Percentiles rank a stretch among this genome's conserved stretches.
Evolutionary conservation across 2,113 vertebrate genomes (phyloP).

Genomic region (Protomyctophum bolini): DNA sequence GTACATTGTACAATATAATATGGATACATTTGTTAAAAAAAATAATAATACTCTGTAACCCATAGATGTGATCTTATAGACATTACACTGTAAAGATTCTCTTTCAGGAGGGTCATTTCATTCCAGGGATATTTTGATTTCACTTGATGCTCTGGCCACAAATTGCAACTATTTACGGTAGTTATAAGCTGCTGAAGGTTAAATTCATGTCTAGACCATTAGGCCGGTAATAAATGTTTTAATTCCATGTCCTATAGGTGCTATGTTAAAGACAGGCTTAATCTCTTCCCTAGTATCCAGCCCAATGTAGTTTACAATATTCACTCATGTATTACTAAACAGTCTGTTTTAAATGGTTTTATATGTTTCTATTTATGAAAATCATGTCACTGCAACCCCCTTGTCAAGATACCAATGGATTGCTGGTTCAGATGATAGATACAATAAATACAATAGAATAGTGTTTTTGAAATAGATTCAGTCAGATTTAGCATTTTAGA

Average conservation of each 20-base stretch:
- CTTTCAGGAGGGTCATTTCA: slow-evolving; percentile 24
- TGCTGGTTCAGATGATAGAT: slow-evolving; percentile 54
- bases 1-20: no score
- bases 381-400: slow-evolving; percentile 51
- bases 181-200: not conserved
- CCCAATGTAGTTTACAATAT: slow-evolving; percentile 51
- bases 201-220: not conserved
- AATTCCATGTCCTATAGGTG: not conserved
- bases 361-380: slow-evolving; percentile 75
- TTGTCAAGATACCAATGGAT: slow-evolving; percentile 54
- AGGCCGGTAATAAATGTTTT: not conserved
- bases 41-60: no score
- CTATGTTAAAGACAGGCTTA: slow-evolving; percentile 21
- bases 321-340: slow-evolving; percentile 55
- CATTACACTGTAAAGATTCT: no score
- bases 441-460: slow-evolving; percentile 47
- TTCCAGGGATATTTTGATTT: not conserved
- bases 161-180: not conserved
- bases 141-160: not conserved
- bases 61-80: no score
- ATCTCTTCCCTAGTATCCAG: slow-evolving; percentile 43
- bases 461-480: slow-evolving; percentile 58
- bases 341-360: slow-evolving; percentile 70
- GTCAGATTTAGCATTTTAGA: slow-evolving; percentile 52
- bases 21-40: no score